Evolutionary conservation across 2,888 invertebrate genomes (phyloP).

Genomic region (Hetaerina titia): DNA sequence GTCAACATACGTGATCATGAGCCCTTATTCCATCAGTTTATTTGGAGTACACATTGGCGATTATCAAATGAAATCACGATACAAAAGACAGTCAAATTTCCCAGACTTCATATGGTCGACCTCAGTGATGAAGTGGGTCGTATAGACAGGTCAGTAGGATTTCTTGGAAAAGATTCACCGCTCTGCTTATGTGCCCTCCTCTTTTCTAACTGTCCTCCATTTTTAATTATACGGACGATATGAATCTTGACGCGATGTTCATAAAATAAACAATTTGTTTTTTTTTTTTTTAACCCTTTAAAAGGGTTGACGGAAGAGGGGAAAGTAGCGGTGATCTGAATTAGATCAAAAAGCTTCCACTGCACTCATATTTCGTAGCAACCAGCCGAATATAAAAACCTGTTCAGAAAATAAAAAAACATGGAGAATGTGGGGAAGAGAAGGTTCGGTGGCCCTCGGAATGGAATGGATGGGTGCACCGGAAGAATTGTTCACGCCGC

Average conservation of each 20-base stretch:
- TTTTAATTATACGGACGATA: neutral
- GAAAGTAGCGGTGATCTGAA: neutral
- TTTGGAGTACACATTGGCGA: too few species aligned
- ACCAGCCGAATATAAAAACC: constrained; percentile 1
- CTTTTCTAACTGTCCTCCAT: too few species aligned
- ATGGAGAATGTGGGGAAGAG: neutral
- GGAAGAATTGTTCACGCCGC: neutral
- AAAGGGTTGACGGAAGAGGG: neutral
- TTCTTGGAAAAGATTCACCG: too few species aligned
- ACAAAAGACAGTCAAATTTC: too few species aligned
- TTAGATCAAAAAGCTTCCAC: neutral
- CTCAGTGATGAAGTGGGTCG: too few species aligned
- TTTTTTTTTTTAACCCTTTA: neutral
- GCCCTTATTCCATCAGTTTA: too few species aligned
- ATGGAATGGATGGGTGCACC: neutral
- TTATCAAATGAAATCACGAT: too few species aligned
- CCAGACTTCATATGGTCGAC: too few species aligned
- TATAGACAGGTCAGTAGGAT: too few species aligned
- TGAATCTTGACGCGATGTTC: too few species aligned
- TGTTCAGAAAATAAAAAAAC: neutral
- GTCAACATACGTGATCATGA: too few species aligned
- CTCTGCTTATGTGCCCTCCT: too few species aligned
- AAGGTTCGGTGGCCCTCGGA: neutral
- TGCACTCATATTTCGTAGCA: neutral
- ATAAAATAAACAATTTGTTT: neutral